Evolutionary conservation across 2,797 vertebrate species (phyloP).

Genomic region (Diceros bicornis): DNA sequence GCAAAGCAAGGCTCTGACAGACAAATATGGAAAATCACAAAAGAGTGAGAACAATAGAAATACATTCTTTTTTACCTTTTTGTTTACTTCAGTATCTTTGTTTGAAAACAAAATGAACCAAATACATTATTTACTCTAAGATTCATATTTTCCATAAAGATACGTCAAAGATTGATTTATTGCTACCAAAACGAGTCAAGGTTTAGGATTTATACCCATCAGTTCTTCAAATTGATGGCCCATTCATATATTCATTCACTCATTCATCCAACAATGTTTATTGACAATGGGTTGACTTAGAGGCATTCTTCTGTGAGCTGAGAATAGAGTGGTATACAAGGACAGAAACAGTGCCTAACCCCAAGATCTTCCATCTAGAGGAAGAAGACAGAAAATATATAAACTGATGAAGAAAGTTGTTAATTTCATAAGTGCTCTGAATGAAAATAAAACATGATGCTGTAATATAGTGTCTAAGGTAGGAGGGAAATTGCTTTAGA

Average conservation of each 20-base stretch:
- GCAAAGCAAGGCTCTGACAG: background rate
- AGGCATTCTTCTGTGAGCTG: background rate
- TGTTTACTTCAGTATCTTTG: background rate
- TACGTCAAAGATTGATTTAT: background rate
- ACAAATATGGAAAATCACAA: background rate
- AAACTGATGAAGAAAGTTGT: background rate
- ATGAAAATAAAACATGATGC: background rate
- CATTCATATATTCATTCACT: background rate
- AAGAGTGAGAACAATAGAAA: background rate
- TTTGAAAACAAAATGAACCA: slow-evolving; percentile 30
- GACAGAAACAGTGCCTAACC: background rate
- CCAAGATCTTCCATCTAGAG: background rate
- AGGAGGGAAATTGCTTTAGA: background rate
- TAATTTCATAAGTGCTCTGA: background rate
- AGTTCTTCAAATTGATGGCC: background rate
- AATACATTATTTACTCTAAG: background rate
- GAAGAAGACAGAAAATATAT: background rate
- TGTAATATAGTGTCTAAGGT: background rate
- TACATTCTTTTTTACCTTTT: background rate
- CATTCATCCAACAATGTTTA: background rate
- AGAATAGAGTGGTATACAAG: background rate
- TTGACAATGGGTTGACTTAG: background rate
- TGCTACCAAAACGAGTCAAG: background rate
- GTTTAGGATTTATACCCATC: background rate
- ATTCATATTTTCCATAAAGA: background rate